Percentiles rank a stretch among this genome's conserved stretches.
Conservation (phyloP, 2,113 vertebrate species). For the Mustelus asterias region DNA sequence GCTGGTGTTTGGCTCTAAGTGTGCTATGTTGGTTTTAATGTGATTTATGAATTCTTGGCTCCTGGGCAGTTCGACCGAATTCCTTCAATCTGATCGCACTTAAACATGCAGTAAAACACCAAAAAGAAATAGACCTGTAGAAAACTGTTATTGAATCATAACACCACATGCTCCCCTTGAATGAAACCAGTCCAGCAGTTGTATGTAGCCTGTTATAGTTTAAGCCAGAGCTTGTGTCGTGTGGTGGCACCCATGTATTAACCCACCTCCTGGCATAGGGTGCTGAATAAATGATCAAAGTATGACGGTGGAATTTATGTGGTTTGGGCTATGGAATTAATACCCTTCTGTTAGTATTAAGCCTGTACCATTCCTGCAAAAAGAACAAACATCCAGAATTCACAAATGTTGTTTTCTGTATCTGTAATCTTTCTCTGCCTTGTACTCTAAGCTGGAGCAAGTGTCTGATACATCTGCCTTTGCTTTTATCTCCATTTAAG, state of each 20-base stretch:
- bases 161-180: neutral
- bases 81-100: neutral
- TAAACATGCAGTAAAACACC: neutral
- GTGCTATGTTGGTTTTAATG: neutral
- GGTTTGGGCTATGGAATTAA: neutral
- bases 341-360: neutral
- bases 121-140: neutral
- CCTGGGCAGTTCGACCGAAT: neutral
- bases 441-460: neutral
- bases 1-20: neutral
- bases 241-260: neutral
- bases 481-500: neutral
- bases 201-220: neutral
- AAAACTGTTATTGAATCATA: neutral
- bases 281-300: neutral
- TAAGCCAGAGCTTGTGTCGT: neutral
- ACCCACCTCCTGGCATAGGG: neutral
- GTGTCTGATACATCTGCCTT: neutral
- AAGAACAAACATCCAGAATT: neutral
- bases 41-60: neutral
- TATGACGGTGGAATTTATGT: neutral
- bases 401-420: neutral
- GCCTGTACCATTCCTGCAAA: neutral
- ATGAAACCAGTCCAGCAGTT: neutral
- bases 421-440: neutral